Conservation (phyloP, 2,797 vertebrate species). For the Threskiornis aethiopicus region DNA sequence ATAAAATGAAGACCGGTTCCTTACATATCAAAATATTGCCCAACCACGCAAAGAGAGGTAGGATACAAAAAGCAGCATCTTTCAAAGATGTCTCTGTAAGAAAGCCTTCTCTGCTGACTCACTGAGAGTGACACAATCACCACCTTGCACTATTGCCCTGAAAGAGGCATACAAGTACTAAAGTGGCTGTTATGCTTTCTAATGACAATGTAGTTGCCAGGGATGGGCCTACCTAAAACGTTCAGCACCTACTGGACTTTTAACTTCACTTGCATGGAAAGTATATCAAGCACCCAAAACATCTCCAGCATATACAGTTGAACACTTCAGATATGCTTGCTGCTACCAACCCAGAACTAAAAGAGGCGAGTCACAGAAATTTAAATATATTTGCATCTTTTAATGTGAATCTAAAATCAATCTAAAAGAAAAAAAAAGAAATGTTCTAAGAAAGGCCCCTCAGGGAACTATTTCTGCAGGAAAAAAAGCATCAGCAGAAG, state of each 20-base stretch:
- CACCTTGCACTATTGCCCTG: neutral
- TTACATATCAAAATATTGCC: neutral
- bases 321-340: neutral
- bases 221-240: accelerated
- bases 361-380: neutral
- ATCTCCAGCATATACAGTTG: neutral
- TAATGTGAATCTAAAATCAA: neutral
- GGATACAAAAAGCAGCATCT: neutral
- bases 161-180: neutral
- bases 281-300: neutral
- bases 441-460: neutral
- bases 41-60: neutral
- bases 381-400: neutral
- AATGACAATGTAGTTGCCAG: neutral
- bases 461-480: neutral
- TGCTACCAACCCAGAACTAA: neutral
- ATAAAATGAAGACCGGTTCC: neutral
- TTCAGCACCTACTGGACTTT: neutral
- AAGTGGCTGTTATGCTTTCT: neutral
- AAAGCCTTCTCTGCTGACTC: neutral
- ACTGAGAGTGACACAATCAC: neutral
- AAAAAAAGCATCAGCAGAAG: neutral
- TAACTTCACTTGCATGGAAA: neutral
- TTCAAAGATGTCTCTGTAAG: neutral
- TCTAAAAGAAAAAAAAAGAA: neutral